Conservation (phyloP, 2,888 invertebrate species). For the Idaea straminata region DNA sequence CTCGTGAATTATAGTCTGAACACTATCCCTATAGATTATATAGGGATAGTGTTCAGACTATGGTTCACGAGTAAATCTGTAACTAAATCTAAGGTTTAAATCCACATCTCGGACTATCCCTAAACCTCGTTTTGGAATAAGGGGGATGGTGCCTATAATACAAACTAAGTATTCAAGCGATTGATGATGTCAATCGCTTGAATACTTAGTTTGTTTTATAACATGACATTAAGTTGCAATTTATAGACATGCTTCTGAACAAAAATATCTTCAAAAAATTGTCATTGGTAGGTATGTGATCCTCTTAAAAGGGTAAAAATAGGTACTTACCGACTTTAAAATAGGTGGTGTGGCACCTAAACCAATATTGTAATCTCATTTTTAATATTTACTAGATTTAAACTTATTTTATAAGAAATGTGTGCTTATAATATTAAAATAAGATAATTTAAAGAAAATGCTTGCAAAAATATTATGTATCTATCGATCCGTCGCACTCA, state of each 20-base stretch:
- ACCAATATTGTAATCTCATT: conserved; percentile 3
- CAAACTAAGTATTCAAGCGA: no score
- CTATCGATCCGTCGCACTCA: not conserved
- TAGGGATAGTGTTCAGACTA: no score
- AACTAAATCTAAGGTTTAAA: no score
- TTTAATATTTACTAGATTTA: conserved; percentile 12
- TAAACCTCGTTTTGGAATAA: no score
- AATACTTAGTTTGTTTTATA: no score
- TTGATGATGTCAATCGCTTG: no score
- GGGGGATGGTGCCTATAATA: no score
- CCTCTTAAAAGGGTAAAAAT: not conserved
- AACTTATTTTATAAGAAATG: conserved; percentile 8
- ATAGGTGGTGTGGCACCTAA: not conserved
- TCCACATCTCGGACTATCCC: no score
- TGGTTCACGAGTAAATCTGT: no score
- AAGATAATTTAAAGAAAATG: not conserved
- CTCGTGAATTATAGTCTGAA: no score
- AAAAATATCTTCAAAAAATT: not conserved
- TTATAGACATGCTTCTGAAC: not conserved
- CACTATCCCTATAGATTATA: no score
- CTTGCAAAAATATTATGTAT: not conserved
- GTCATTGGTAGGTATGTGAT: not conserved
- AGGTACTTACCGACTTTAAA: not conserved
- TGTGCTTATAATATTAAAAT: not conserved
- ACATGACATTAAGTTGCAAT: no score